These are phyloP conservation scores for Selenia dentaria DNA, from an alignment of 2,888 invertebrate species.

Conservation along the genomic window DNA sequence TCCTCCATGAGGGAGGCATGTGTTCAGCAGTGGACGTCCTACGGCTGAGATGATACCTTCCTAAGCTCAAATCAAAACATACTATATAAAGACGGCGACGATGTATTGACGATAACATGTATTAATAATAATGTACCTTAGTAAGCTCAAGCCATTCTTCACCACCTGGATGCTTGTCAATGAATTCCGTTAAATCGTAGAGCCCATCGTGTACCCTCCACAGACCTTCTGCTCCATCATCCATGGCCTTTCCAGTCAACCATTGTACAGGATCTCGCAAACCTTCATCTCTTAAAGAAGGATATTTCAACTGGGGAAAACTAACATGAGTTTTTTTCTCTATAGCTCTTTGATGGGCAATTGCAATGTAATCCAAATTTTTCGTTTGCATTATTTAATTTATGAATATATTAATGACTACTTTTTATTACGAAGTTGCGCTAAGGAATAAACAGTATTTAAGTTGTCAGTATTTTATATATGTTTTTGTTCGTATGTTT, in stretches of 20 bases:
- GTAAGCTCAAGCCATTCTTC: constrained; percentile 89
- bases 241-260: constrained; percentile 86
- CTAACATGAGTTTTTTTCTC: constrained; percentile 65
- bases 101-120: too few species aligned
- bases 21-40: too few species aligned
- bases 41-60: too few species aligned
- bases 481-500: not conserved
- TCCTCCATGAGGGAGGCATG: too few species aligned
- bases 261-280: constrained; percentile 76
- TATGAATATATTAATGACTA: not conserved
- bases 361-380: constrained; percentile 38
- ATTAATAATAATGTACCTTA: too few species aligned
- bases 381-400: constrained; percentile 14
- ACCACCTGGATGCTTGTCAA: constrained; percentile 94
- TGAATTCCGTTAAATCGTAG: constrained; percentile 93
- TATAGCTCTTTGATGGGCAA: constrained; percentile 50
- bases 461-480: not conserved
- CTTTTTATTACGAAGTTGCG: not conserved
- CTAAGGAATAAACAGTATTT: not conserved
- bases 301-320: constrained; percentile 79
- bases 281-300: constrained; percentile 69
- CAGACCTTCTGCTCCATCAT: constrained; percentile 89
- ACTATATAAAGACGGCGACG: too few species aligned
- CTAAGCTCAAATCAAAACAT: too few species aligned
- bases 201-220: constrained; percentile 91